Evolutionary conservation across 2,888 invertebrate species (phyloP), one percentile per base, ranked within the genome.

Genomic region (Rhamphomyia laevipes): DNA sequence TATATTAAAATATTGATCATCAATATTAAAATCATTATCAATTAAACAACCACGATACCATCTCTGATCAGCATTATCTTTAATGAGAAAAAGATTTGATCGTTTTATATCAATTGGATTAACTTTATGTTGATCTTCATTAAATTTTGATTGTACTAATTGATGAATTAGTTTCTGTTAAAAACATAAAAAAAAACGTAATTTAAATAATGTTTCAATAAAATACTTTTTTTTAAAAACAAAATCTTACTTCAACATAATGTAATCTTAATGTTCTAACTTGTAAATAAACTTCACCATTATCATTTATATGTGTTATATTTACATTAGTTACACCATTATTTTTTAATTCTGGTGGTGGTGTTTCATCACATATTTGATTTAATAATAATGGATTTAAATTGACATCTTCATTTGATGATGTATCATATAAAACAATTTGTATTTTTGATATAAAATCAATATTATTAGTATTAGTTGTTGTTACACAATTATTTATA

Each of bases 351-450:
- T 64, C 59, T 1, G 70, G 70, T 6, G 60, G 54, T 11, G 63
- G 61, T 4, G 65, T 65, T n/a, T 61, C 61, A 49, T 63, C 61
- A 11, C 64, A 73, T 61, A 76, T 77, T 67, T 70, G 73, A 64
- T 75, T 74, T 41, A 76, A 66, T 47, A 82, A 68, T 59, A 77
- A 66, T 55, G 76, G 73, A 66, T 83, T 82, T 49, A 83, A 67
- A 65, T 82, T 77, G 47, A 83, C 65, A 64, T 83, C 83, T 38
- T 77, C 75, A 35, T 71, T 71, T 33, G 78, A 77, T 37, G 77
- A 74, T 10, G 82, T 82, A 66, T 84, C 82, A 63, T 75, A 82
- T 47, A 84, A 73, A 31, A 77, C 73, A 46, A 78, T 73, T 43
- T 76, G 74, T 27, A 79, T 74, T 55, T 72, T 67, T 35, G 35